Base-by-base conservation (phyloP, 2,797 vertebrate genomes). In the Poecilia wingei region DNA sequence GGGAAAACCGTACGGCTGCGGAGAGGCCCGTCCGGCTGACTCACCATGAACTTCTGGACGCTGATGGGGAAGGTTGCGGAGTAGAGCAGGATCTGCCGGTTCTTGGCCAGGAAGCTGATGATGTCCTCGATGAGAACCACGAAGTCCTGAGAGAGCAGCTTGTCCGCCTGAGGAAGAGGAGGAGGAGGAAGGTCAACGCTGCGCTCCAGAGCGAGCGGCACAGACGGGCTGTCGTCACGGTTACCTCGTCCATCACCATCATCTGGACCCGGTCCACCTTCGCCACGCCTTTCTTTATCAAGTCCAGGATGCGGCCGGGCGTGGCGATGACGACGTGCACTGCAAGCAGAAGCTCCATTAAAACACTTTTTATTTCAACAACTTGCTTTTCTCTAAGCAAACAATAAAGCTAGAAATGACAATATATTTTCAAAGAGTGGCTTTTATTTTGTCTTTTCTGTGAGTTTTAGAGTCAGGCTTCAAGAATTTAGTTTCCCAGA, bases 1-100 rank as follows among this genome's bases (percentile, higher is more conserved):
- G 28, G 57, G 28, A 16, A 13, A 61, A 61, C 28, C 28, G 22
- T 9, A 10, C 3, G 8, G 51, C 25, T 25, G 20, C 20, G 8
- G 51, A 53, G 22, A 22, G 51, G 20, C 22, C n/a, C n/a, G 22
- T 28, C 55, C n/a, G 5, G 25, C 55, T 28, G 9, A 71, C 95
- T 96, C 86, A 96, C 96, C 96, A 97, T 97, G 90, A 97, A 97
- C 87, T 95, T 96, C 89, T 97, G 96, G 86, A 97, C 96, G 43
- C 95, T 97, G 91, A 95, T 94, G 73, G 96, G 96, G 89, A 97
- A 97, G 87, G 96, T 97, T 57, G 96, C 96, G 41, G 96, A 97
- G 91, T 96, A 97, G 66, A 97, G 96, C 84, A 97, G 91, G 91
- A 97, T 95, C 92, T 97, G 96, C 75, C 96, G 88, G 86, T 95